A percentile compares a stretch with the other conserved stretches of the same genome.
These are phyloP conservation scores for Galagoides demidoff DNA, from an alignment of 2,797 vertebrate genomes.

Conservation along the genomic window DNA sequence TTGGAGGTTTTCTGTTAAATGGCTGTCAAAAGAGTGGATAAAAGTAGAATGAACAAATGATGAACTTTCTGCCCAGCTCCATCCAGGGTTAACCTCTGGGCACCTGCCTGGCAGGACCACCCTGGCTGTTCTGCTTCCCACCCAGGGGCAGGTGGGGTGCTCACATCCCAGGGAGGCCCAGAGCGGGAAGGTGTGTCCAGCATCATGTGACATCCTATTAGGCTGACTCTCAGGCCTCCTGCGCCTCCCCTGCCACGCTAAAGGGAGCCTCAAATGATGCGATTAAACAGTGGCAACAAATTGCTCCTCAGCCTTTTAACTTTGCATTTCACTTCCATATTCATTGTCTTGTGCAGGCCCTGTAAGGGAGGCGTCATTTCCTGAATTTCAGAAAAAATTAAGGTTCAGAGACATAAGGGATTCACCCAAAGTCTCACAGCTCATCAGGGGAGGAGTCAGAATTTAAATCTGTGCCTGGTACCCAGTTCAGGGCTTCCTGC, in stretches of 20 bases:
- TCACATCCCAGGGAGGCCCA: background rate
- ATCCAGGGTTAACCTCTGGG: background rate
- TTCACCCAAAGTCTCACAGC: background rate
- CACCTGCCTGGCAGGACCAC: background rate
- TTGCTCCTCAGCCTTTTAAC: background rate
- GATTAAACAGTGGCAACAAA: background rate
- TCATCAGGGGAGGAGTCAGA: background rate
- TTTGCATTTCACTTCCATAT: background rate
- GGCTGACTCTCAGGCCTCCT: background rate
- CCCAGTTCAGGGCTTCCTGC: background rate
- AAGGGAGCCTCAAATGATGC: background rate
- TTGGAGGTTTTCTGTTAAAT: background rate
- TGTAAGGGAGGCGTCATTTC: background rate
- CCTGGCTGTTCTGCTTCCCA: background rate
- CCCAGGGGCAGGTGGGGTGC: accelerated
- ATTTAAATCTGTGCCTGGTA: background rate
- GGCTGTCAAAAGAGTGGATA: background rate
- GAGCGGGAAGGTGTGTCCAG: background rate
- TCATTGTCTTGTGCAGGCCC: background rate
- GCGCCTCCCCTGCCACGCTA: accelerated
- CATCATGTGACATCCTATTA: background rate
- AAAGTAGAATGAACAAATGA: background rate
- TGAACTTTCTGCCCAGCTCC: background rate
- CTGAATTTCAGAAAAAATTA: background rate
- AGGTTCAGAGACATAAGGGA: background rate